Conservation (phyloP, 2,888 invertebrate species). For the Tipula unca region DNA sequence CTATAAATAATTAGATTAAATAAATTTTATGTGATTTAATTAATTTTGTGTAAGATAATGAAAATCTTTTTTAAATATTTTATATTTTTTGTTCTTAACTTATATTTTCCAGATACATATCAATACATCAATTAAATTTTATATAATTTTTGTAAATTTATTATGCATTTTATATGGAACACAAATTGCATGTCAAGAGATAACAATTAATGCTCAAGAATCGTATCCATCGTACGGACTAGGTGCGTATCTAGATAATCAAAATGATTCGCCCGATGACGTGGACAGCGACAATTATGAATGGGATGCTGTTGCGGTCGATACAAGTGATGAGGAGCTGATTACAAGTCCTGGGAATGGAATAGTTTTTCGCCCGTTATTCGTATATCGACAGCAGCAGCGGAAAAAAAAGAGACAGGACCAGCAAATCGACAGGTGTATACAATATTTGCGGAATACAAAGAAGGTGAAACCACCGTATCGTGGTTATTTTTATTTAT, state of each 20-base stretch:
- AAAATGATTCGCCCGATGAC: not conserved
- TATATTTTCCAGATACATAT: not conserved
- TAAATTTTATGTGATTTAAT: not conserved
- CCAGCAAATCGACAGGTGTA: not conserved
- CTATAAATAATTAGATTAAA: not conserved
- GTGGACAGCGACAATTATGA: not conserved
- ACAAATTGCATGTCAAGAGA: not conserved
- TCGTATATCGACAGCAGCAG: not conserved
- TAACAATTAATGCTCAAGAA: not conserved
- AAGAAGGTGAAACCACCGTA: not conserved
- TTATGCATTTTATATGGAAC: not conserved
- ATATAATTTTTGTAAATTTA: not conserved
- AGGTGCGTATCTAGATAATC: not conserved
- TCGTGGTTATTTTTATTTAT: not conserved
- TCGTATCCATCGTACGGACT: no score
- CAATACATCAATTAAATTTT: not conserved
- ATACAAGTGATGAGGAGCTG: not conserved
- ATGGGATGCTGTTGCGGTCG: not conserved
- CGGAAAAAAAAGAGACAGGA: not conserved
- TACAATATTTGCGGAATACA: not conserved
- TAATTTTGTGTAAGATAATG: no score
- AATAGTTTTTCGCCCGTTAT: not conserved
- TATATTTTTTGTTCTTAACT: not conserved
- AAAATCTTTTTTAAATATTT: no score
- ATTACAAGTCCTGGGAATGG: not conserved